These are phyloP conservation scores for Lophius americanus DNA, from an alignment of 2,797 vertebrate genomes.

Conservation along the genomic window DNA sequence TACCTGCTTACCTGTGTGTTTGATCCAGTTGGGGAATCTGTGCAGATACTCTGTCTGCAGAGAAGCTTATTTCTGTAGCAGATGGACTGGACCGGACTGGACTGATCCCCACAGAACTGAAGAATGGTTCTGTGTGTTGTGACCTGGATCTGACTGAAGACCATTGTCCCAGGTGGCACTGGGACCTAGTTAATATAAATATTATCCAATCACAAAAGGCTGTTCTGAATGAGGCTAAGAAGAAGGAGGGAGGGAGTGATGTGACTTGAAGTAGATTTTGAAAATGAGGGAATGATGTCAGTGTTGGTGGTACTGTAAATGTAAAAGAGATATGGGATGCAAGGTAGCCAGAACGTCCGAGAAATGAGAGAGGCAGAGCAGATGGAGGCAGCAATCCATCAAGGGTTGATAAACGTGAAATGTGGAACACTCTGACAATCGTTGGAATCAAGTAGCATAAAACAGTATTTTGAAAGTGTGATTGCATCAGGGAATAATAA, in stretches of 20 bases:
- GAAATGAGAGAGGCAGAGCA: constrained; percentile 19
- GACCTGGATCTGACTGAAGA: constrained; percentile 80
- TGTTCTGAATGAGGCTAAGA: constrained; percentile 77
- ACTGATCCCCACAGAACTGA: constrained; percentile 46
- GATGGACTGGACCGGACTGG: constrained; percentile 56
- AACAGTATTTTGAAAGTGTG: constrained; percentile 9
- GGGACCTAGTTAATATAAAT: constrained; percentile 89
- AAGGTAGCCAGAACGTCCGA: not conserved
- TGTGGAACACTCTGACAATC: constrained; percentile 9
- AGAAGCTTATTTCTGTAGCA: constrained; percentile 52
- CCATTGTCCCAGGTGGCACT: constrained; percentile 84
- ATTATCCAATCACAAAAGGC: constrained; percentile 83
- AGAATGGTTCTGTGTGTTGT: constrained; percentile 67
- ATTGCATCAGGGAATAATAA: not conserved
- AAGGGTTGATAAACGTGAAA: constrained; percentile 19
- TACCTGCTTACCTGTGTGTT: constrained; percentile 29
- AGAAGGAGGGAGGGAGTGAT: constrained; percentile 55
- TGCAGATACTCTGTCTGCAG: constrained; percentile 57
- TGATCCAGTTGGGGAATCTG: constrained; percentile 41
- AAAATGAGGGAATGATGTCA: constrained; percentile 57
- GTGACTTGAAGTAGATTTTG: constrained; percentile 47
- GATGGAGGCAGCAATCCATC: constrained; percentile 25
- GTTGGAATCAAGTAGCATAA: not conserved
- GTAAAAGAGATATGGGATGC: constrained; percentile 22
- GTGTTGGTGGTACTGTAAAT: constrained; percentile 51